Conservation (phyloP, 1,140 invertebrate genomes). For the Stegodyphus mimosarum region DNA sequence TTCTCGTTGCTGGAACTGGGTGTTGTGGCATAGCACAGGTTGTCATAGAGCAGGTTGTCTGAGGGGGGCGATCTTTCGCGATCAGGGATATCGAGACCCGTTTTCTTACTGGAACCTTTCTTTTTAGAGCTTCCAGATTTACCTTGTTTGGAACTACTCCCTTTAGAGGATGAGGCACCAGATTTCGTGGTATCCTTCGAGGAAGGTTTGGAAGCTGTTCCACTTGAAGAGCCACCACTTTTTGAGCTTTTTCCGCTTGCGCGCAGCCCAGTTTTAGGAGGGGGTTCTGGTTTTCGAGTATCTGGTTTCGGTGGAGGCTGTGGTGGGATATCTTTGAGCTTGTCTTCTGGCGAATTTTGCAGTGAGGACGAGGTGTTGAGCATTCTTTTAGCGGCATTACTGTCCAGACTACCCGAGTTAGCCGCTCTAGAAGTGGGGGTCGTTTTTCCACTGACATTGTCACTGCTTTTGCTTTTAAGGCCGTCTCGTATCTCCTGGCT, state of each 20-base stretch:
- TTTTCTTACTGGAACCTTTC: constrained; percentile 7
- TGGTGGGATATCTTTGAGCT: constrained; percentile 2
- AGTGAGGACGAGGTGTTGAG: constrained; percentile 10
- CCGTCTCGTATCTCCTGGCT: constrained; percentile 21
- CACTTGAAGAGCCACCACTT: constrained; percentile 3
- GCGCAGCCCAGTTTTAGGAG: not conserved
- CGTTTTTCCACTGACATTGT: constrained; percentile 66
- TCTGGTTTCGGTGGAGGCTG: not conserved
- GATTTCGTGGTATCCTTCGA: constrained; percentile 7
- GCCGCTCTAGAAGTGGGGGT: constrained; percentile 1
- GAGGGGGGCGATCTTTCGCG: constrained; percentile 62
- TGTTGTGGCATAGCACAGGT: constrained; percentile 80
- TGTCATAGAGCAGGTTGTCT: constrained; percentile 72
- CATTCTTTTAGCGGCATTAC: constrained; percentile 91
- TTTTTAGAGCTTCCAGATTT: constrained; percentile 32
- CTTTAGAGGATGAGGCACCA: constrained; percentile 8
- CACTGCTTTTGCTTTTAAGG: constrained; percentile 78
- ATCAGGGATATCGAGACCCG: constrained; percentile 71
- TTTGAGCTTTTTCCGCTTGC: not conserved
- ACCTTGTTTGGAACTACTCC: constrained; percentile 11
- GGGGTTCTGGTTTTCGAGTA: constrained; percentile 10
- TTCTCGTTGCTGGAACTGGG: constrained; percentile 63
- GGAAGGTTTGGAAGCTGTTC: constrained; percentile 15
- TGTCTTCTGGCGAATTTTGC: constrained; percentile 14
- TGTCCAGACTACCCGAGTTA: constrained; percentile 71